Conservation (phyloP, 2,113 vertebrate genomes). For the Hippocampus guttulatus region DNA sequence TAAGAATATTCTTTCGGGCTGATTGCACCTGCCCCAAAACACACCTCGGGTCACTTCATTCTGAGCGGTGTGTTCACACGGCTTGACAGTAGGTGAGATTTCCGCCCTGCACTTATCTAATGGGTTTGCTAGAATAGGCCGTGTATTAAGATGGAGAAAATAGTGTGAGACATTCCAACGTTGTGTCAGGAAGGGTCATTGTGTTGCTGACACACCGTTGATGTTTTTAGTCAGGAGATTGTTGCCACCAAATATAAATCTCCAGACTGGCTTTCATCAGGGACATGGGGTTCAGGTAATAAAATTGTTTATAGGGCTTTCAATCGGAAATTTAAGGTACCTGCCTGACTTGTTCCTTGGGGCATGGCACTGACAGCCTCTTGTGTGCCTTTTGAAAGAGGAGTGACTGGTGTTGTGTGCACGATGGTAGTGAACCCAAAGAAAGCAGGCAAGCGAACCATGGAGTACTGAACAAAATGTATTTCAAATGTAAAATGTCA, state of each 20-base stretch:
- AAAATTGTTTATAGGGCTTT: constrained; percentile 11
- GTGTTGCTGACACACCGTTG: constrained; percentile 17
- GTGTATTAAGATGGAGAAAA: too few species aligned
- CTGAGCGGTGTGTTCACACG: not conserved
- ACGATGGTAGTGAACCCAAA: too few species aligned
- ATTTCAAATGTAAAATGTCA: too few species aligned
- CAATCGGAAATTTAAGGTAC: not conserved
- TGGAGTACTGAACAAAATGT: too few species aligned
- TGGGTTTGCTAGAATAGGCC: not conserved
- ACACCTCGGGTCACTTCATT: constrained; percentile 31
- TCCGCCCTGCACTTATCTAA: not conserved
- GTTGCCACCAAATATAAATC: not conserved
- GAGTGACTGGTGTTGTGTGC: too few species aligned
- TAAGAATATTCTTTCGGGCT: constrained; percentile 29
- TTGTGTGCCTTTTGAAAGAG: not conserved
- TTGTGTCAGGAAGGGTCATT: not conserved
- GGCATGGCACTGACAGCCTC: not conserved
- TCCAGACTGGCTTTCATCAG: not conserved
- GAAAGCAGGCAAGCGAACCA: too few species aligned
- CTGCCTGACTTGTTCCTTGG: not conserved
- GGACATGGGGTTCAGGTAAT: too few species aligned
- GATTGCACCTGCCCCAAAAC: constrained; percentile 42
- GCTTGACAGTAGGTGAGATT: constrained; percentile 11
- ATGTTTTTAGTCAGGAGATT: not conserved
- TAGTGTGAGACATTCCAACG: too few species aligned